Percentiles rank a stretch among this genome's conserved stretches.
Evolutionary conservation across 2,797 vertebrate genomes (phyloP).

Genomic region (Sebastiscus tertius): DNA sequence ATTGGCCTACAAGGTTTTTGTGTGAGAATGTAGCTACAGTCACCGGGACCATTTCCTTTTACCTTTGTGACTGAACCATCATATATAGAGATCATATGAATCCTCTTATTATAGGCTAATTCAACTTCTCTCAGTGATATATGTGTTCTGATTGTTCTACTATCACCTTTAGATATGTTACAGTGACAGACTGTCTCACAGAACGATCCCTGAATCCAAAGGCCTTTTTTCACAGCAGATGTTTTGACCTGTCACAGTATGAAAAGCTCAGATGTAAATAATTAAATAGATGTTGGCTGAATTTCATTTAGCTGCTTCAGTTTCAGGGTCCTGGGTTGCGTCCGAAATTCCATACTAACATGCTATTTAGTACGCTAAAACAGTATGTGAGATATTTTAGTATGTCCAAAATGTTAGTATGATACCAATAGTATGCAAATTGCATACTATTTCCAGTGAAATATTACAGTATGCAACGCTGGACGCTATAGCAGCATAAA

Average conservation of each 20-base stretch:
- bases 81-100: background rate
- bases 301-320: background rate
- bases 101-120: background rate
- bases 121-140: background rate
- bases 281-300: background rate
- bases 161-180: background rate
- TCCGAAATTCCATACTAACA: too few relatives aligned
- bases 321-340: background rate
- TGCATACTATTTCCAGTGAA: too few relatives aligned
- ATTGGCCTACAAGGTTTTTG: constrained; percentile 16
- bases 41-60: background rate
- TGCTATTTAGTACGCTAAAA: too few relatives aligned
- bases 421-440: too few relatives aligned
- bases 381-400: too few relatives aligned
- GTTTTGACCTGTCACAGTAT: background rate
- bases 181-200: background rate
- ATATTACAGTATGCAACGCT: too few relatives aligned
- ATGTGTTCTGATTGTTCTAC: background rate
- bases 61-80: background rate
- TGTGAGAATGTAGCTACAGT: constrained; percentile 34
- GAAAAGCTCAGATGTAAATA: background rate
- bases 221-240: background rate
- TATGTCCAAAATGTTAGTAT: too few relatives aligned
- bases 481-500: too few relatives aligned
- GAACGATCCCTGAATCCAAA: background rate